These are phyloP conservation scores for Simalia tracyae DNA, from an alignment of 2,797 vertebrate species.

Conservation along the genomic window DNA sequence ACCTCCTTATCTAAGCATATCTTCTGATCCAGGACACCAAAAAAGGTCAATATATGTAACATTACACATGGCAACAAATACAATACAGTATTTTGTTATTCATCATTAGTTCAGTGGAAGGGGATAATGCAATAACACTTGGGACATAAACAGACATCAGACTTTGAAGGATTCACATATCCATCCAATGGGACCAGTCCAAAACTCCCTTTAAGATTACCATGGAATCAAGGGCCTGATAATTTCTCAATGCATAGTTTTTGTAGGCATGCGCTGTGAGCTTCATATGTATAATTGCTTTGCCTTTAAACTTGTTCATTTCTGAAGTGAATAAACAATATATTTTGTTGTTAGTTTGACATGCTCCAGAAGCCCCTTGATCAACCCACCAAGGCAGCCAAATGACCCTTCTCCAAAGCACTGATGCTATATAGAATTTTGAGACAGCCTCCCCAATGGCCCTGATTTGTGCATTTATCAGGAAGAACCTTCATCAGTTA, in stretches of 20 bases:
- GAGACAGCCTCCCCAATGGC: neutral
- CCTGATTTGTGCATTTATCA: neutral
- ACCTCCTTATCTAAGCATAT: neutral
- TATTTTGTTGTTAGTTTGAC: neutral
- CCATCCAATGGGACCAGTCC: neutral
- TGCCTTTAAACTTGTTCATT: neutral
- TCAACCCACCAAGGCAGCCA: neutral
- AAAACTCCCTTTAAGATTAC: neutral
- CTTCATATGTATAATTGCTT: neutral
- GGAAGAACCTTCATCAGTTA: neutral
- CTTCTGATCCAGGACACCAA: neutral
- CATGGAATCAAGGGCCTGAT: neutral
- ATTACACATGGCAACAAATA: neutral
- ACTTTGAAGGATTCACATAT: neutral
- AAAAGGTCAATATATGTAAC: neutral
- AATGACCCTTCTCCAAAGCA: neutral
- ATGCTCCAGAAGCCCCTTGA: neutral
- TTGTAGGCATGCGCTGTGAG: neutral
- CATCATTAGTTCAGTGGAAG: neutral
- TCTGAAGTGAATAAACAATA: neutral
- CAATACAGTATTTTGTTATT: neutral
- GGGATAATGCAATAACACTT: neutral
- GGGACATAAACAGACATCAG: neutral
- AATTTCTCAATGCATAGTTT: neutral
- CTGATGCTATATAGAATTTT: neutral